Base-by-base conservation (phyloP, 1,140 invertebrate genomes). In the Orius insidiosus region DNA sequence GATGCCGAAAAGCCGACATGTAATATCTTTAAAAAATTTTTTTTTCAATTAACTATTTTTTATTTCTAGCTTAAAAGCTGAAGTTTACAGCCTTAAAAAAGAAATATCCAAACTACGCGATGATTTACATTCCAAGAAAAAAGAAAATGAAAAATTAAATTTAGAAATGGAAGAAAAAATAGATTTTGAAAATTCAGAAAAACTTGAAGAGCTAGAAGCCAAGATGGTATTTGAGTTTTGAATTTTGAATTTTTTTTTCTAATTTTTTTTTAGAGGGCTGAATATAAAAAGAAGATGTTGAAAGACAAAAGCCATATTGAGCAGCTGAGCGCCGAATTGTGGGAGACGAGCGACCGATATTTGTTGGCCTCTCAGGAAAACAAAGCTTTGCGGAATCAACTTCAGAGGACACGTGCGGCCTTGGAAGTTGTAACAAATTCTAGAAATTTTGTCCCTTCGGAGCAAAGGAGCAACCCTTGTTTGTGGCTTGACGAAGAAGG, bases 271-370 rank as follows among this genome's bases (percentile, higher is more conserved):
- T 5, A 37, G 14, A 37, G 14, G 14, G 14, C 10, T 11, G 31
- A 9, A 13, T 45, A 13, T 35, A 33, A 34, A 34, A 33, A 41
- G 18, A 11, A 49, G 41, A 32, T 49, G 5, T 15, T 37, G 13
- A 44, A 42, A 33, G 47, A 49, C 34, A 37, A 40, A 15, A 19
- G 32, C 14, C 47, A 49, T 36, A 49, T 49, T 10, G 40, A 49
- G 30, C 31, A 49, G 15, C 31, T 49, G 19, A 49, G 47, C 24
- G 37, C 19, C 8, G 41, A 49, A 18, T 14, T 49, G 19, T 49
- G 47, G 47, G 47, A 49, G 15, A 45, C 47, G 10, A 43, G 39
- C 13, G 47, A 49, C 32, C 15, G 42, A 18, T 37, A 44, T 16
- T 33, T 49, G 39, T 19, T 49, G 15, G 41, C 41, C 4, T 42